These are phyloP conservation scores for Orthonevra nobilis DNA, from an alignment of 2,888 invertebrate species.

Conservation along the genomic window DNA sequence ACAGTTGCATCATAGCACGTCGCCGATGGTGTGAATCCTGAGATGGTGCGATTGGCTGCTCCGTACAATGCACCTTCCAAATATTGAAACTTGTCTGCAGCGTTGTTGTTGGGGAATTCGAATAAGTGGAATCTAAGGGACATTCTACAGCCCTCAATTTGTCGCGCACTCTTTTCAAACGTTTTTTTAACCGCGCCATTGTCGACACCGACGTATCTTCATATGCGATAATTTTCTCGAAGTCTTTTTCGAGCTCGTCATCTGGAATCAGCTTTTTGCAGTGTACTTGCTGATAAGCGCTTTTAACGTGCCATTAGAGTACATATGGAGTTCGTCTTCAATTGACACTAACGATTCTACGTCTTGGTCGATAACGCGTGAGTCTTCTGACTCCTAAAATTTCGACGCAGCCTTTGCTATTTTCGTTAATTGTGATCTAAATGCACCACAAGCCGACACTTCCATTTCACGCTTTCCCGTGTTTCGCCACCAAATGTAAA, in stretches of 20 bases:
- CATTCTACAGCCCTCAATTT: not conserved
- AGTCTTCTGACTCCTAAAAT: too few species aligned
- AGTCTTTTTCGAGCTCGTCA: constrained; percentile 17
- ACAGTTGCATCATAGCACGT: constrained; percentile 25
- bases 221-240: constrained; percentile 22
- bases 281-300: constrained; percentile 16
- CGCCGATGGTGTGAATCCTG: constrained; percentile 24
- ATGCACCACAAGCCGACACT: constrained; percentile 11
- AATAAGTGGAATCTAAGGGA: not conserved
- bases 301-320: constrained; percentile 23
- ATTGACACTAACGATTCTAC: constrained; percentile 12
- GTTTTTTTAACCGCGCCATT: not conserved
- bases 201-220: not conserved
- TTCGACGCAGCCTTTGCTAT: constrained; percentile 30
- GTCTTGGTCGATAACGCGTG: constrained; percentile 15
- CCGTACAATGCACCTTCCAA: too few species aligned
- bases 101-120: not conserved
- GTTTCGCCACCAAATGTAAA: constrained; percentile 37
- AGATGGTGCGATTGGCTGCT: not conserved
- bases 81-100: too few species aligned
- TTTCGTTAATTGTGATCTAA: constrained; percentile 37
- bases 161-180: not conserved
- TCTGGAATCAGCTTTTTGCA: constrained; percentile 11
- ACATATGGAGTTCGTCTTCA: constrained; percentile 28
- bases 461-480: constrained; percentile 20